phyloP scores from a whole-genome alignment of 2,797 vertebrate genomes.

The Sebastes hubbsi region DNA sequence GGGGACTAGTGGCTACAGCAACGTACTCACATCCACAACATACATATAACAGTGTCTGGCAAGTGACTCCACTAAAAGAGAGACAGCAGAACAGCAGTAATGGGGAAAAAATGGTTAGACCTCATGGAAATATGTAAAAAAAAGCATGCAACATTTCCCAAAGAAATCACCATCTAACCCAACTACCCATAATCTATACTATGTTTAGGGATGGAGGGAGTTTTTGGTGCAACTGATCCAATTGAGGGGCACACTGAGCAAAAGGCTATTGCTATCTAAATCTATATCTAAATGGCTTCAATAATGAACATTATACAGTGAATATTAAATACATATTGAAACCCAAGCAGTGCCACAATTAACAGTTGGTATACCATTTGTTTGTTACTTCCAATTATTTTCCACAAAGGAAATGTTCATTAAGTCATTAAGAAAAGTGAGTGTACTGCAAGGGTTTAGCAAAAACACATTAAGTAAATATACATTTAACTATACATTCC shows the following conservation, averaged over 20 bases:
- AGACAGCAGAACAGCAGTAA: conserved; percentile 92
- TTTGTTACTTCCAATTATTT: conserved; percentile 66
- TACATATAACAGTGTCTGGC: conserved; percentile 95
- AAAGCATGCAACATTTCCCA: conserved; percentile 86
- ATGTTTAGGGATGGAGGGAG: conserved; percentile 39
- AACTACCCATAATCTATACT: conserved; percentile 39
- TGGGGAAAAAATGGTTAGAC: conserved; percentile 91
- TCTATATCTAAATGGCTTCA: conserved; percentile 11
- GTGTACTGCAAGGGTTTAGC: conserved; percentile 86
- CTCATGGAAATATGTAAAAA: conserved; percentile 85
- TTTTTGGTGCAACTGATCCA: conserved; percentile 51
- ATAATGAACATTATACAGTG: conserved; percentile 38
- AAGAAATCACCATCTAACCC: conserved; percentile 65
- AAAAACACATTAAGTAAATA: conserved; percentile 64
- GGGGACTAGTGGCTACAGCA: conserved; percentile 92
- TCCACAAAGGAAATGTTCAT: conserved; percentile 80
- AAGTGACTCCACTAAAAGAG: conserved; percentile 97
- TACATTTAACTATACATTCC: conserved; percentile 53
- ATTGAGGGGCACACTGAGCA: conserved; percentile 39
- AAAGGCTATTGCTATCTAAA: conserved; percentile 42
- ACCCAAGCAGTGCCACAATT: conserved; percentile 84
- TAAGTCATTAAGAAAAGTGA: conserved; percentile 72
- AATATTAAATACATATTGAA: conserved; percentile 70
- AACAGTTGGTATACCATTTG: conserved; percentile 20
- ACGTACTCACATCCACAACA: conserved; percentile 98